Base-by-base conservation (phyloP, 2,113 vertebrate species). In the Craseonycteris thonglongyai region DNA sequence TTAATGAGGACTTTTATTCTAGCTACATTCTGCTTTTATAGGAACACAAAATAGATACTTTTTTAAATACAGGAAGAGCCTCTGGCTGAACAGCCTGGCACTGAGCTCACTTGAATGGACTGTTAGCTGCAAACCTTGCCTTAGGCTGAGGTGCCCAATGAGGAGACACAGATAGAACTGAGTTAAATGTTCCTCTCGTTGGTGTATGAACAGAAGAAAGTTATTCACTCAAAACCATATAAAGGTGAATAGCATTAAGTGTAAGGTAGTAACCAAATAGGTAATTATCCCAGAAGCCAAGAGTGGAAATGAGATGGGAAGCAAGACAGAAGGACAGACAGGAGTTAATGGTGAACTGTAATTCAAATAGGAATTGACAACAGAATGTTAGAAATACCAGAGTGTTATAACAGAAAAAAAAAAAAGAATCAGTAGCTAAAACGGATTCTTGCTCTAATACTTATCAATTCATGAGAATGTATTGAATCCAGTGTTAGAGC, bases 301-400 rank as follows among this genome's bases (percentile, higher is more conserved):
- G n/a, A 19, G 5, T 8, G 28, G 13, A 65, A 54, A 3, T 5
- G 51, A 30, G 40, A 38, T 0, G 7, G 0, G 3, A 13, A 45
- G 26, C 16, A 12, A 26, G 16, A 40, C 12, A n/a, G 3, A 63
- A 35, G 69, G 40, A 9, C 5, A 4, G 4, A 22, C 13, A 1
- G 24, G 19, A 6, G 5, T 38, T 28, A 24, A n/a, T 1, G 4
- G 8, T 0, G 9, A 28, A 5, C 21, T 59, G 42, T 51, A n/a
- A 56, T 12, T 45, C 59, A 15, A 12, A 45, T 0, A 45, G 30
- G 21, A 30, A 26, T 26, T 6, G 0, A 47, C 66, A 26, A 6
- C 0, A 4, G 6, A 14, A 47, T 7, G 12, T 5, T 6, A 13
- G 7, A 38, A 49, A 26, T 4, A 24, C 71, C 19, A 2, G n/a